These are phyloP conservation scores for Girardinichthys multiradiatus DNA, from an alignment of 2,113 vertebrate genomes.

Conservation along the genomic window DNA sequence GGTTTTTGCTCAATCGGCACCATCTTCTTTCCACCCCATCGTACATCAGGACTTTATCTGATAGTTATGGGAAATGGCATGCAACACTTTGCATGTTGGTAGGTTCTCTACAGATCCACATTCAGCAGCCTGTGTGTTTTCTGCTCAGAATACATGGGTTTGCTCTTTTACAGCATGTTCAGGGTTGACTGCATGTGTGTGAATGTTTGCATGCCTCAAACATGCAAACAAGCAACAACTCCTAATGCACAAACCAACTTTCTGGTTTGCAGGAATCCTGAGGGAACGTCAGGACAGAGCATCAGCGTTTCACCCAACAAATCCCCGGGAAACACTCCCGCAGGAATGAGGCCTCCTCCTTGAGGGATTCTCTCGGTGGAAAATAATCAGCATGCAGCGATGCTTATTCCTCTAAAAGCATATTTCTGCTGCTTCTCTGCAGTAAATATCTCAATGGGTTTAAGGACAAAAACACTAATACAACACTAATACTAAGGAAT, in stretches of 20 bases:
- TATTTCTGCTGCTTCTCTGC: slow-evolving; percentile 5
- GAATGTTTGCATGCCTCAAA: slow-evolving; percentile 25
- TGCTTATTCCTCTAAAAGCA: slow-evolving; percentile 7
- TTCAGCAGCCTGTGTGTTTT: background rate
- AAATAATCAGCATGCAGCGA: slow-evolving; percentile 7
- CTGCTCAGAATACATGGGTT: background rate
- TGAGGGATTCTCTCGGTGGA: slow-evolving; percentile 39
- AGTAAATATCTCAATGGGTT: background rate
- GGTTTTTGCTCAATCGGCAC: no score
- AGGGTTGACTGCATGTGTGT: slow-evolving; percentile 17
- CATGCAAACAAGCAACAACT: slow-evolving; percentile 33
- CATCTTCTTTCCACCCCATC: no score
- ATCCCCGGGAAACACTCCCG: slow-evolving; percentile 64
- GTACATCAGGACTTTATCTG: no score
- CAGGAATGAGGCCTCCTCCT: slow-evolving; percentile 38
- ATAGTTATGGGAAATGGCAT: background rate
- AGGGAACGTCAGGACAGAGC: slow-evolving; percentile 48
- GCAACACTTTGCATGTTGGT: background rate
- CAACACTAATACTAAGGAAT: background rate
- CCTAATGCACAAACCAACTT: slow-evolving; percentile 39
- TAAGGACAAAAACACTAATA: background rate
- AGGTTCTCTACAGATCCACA: background rate
- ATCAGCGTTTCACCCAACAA: slow-evolving; percentile 49
- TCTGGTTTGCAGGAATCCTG: slow-evolving; percentile 47
- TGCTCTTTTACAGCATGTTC: slow-evolving; percentile 15